Evolutionary conservation across 2,888 invertebrate genomes (phyloP).

Genomic region (Drosophila nr. perissopoda): DNA sequence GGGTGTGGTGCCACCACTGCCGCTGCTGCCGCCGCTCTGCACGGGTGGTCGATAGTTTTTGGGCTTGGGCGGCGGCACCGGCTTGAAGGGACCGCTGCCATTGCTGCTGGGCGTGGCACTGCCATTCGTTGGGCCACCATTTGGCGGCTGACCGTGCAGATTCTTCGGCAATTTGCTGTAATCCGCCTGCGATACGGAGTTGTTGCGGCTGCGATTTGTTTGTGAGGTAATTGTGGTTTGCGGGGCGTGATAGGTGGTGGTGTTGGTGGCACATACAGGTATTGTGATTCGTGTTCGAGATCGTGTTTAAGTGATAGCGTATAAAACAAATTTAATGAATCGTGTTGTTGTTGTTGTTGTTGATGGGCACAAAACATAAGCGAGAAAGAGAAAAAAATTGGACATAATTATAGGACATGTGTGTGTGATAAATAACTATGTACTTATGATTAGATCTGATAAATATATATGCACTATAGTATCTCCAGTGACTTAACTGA

Average conservation of each 20-base stretch:
- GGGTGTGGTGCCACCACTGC: constrained; percentile 73
- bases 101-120: constrained; percentile 79
- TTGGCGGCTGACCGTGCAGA: constrained; percentile 81
- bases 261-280: constrained; percentile 29
- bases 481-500: constrained; percentile 9
- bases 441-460: constrained; percentile 16
- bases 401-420: constrained; percentile 60
- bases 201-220: constrained; percentile 85
- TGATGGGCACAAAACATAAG: constrained; percentile 66
- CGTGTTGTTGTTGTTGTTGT: constrained; percentile 16
- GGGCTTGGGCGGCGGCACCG: constrained; percentile 96
- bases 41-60: constrained; percentile 94
- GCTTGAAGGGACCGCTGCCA: constrained; percentile 89
- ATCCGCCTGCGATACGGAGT: constrained; percentile 88
- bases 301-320: constrained; percentile 21
- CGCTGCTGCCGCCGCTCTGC: constrained; percentile 83
- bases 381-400: constrained; percentile 64
- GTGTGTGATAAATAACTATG: constrained; percentile 33
- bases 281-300: constrained; percentile 24
- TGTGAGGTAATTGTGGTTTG: constrained; percentile 14
- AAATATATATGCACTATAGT: constrained; percentile 5
- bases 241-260: constrained; percentile 29
- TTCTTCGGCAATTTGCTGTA: constrained; percentile 86
- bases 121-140: constrained; percentile 70
- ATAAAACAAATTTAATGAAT: constrained; percentile 37